phyloP scores from a whole-genome alignment of 2,797 vertebrate species.

The Hypotaenidia okinawae region DNA sequence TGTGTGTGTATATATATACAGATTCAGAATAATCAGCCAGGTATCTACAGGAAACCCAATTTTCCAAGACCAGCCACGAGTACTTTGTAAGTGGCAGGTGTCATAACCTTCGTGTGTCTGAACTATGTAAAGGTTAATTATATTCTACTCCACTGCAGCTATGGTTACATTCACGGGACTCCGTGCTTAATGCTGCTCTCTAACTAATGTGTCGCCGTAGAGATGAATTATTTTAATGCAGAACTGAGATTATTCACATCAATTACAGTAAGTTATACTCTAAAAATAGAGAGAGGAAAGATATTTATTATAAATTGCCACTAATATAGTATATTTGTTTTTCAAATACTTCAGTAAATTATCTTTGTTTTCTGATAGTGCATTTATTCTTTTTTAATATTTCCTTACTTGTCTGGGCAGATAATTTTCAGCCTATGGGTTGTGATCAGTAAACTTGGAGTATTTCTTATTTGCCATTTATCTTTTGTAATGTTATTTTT shows the following conservation, averaged over 20 bases:
- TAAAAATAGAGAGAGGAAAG: not conserved
- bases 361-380: not conserved
- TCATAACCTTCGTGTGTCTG: not conserved
- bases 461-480: not conserved
- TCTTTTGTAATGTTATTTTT: not conserved
- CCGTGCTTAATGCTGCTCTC: not conserved
- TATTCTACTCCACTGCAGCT: not conserved
- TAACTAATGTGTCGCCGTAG: not conserved
- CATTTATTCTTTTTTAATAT: not conserved
- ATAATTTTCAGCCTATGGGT: not conserved
- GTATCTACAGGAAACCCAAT: not conserved
- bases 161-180: not conserved
- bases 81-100: not conserved
- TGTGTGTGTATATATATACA: not conserved
- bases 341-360: not conserved
- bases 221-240: not conserved
- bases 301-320: not conserved
- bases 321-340: not conserved
- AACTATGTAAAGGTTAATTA: conserved; percentile 40
- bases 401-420: not conserved
- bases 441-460: not conserved
- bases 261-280: not conserved
- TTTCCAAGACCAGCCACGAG: not conserved
- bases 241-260: not conserved
- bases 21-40: not conserved